Evolutionary conservation across 2,888 invertebrate genomes (phyloP).

Genomic region (Unio pictorum): DNA sequence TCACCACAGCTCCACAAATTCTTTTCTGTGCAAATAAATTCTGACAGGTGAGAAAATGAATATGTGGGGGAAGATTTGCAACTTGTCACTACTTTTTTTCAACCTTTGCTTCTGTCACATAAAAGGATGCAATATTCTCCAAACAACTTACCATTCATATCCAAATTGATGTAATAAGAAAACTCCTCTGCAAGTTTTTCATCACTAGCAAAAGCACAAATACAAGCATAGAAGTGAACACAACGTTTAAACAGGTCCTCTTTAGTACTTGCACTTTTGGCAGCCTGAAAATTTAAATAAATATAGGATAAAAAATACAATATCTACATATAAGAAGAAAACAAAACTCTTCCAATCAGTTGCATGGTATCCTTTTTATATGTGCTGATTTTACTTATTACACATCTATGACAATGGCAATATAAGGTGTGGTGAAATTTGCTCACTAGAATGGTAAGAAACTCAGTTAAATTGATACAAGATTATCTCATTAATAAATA

Average conservation of each 20-base stretch:
- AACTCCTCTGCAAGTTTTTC: conserved; percentile 78
- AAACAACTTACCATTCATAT: conserved; percentile 53
- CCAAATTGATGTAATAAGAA: conserved; percentile 75
- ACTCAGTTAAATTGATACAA: too few species aligned
- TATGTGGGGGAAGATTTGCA: background rate
- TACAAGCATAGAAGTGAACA: conserved; percentile 81
- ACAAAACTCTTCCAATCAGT: too few species aligned
- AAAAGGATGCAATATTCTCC: background rate
- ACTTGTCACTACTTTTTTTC: background rate
- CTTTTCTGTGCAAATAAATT: too few species aligned
- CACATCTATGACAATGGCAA: too few species aligned
- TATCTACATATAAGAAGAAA: too few species aligned
- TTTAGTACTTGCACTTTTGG: background rate
- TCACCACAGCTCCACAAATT: too few species aligned
- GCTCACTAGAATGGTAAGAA: too few species aligned
- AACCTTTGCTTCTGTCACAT: background rate
- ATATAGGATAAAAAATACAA: too few species aligned
- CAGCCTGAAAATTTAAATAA: conserved; percentile 5
- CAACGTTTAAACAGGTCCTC: conserved; percentile 72
- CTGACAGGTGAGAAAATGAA: background rate
- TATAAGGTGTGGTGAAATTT: too few species aligned
- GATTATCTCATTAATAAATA: too few species aligned
- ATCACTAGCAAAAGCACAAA: conserved; percentile 81
- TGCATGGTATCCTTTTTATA: too few species aligned
- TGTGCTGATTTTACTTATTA: too few species aligned